phyloP scores from a whole-genome alignment of 35 echinoderm and acorn worm species.

The Nesometra sesokonis region DNA sequence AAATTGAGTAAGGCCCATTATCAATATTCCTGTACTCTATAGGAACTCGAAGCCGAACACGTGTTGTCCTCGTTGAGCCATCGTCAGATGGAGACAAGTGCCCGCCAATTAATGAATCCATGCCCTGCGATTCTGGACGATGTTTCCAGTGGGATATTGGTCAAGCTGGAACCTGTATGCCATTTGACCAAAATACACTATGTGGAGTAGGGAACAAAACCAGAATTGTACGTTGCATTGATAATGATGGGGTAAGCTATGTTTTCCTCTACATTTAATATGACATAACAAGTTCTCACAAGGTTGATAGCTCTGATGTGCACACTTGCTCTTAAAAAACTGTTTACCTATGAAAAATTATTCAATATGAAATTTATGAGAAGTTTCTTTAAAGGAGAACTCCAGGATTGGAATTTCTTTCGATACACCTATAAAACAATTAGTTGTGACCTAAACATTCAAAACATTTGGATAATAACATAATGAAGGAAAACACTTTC shows the following conservation, averaged over 20 bases:
- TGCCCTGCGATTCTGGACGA: constrained; percentile 34
- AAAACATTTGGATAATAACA: too few species aligned
- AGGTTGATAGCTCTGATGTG: too few species aligned
- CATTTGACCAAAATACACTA: constrained; percentile 9
- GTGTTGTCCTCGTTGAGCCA: constrained; percentile 31
- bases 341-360: too few species aligned
- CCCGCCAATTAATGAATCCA: constrained; percentile 54
- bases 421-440: too few species aligned
- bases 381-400: too few species aligned
- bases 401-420: too few species aligned
- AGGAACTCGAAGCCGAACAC: constrained; percentile 53
- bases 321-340: too few species aligned
- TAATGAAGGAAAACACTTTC: too few species aligned
- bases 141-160: constrained; percentile 67
- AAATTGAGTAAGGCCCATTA: neutral
- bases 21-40: neutral
- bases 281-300: too few species aligned
- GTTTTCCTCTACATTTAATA: too few species aligned
- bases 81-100: constrained; percentile 44
- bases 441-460: too few species aligned
- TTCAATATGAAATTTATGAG: too few species aligned
- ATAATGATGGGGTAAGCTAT: constrained; percentile 51
- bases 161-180: constrained; percentile 20
- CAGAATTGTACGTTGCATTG: constrained; percentile 48
- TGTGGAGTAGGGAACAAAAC: constrained; percentile 65